phyloP scores from a whole-genome alignment of 2,797 vertebrate genomes.

The Triplophysa bombifrons region DNA sequence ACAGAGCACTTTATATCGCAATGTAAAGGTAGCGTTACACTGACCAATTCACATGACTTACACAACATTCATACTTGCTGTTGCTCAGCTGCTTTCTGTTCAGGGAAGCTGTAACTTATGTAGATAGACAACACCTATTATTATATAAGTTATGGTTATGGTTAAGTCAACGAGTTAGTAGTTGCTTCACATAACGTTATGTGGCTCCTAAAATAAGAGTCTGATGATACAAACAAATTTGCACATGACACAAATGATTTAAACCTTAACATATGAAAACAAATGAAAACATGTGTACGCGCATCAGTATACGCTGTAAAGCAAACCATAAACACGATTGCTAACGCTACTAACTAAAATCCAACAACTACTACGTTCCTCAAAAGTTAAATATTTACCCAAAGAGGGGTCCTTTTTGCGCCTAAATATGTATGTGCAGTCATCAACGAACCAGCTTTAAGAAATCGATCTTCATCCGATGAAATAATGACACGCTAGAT shows the following conservation, averaged over 20 bases:
- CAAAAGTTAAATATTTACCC: not conserved
- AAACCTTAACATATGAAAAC: not conserved
- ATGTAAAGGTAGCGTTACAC: too few species aligned
- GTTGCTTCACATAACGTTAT: too few species aligned
- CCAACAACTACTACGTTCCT: not conserved
- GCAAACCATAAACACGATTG: not conserved
- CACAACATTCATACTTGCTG: too few species aligned
- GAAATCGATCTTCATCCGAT: not conserved
- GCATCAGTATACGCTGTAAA: not conserved
- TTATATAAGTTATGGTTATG: too few species aligned
- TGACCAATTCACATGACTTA: too few species aligned
- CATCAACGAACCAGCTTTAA: not conserved
- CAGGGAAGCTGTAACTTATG: too few species aligned
- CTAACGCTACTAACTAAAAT: conserved; percentile 12
- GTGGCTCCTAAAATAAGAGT: too few species aligned
- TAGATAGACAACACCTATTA: too few species aligned
- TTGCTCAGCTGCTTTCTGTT: too few species aligned
- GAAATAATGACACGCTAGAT: not conserved
- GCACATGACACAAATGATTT: not conserved
- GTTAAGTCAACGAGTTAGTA: too few species aligned
- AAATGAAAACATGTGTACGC: not conserved
- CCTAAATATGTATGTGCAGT: not conserved
- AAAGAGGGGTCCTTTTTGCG: not conserved
- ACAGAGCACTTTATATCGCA: too few species aligned
- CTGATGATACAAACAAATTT: too few species aligned